Evolutionary conservation across 2,113 vertebrate species (phyloP), one percentile per base, ranked within the genome.

Genomic region (Chlamydotis undulata): DNA sequence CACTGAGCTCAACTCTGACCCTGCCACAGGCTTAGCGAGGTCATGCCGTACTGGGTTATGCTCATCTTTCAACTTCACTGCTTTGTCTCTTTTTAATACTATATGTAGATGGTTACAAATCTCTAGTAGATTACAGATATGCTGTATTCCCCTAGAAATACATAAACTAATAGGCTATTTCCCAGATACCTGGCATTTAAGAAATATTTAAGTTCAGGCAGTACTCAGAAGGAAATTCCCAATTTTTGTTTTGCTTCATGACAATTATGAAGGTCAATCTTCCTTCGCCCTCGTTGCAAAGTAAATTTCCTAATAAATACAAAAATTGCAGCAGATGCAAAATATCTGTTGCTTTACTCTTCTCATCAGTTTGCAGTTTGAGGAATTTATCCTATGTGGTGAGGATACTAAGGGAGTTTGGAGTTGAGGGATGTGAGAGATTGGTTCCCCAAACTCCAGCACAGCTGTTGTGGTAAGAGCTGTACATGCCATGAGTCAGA

Each of bases 311-410:
- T 87, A 43, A 84, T 63, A 74, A 92, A 75, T 52, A 49, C 6
- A 14, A 43, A 81, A 70, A 63, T 2, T 41, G 22, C 12, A 74
- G 26, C 10, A 23, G 33, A 67, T 2, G 1, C 12, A 79, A 84
- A 64, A 68, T 49, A 9, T 17, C 14, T 67, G 49, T 85, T 71
- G 37, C 22, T 73, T 76, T 56, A 45, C 8, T 31, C 59, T 14
- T 60, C 61, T 63, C 60, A 59, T 7, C 18, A 49, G 37, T 29
- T 67, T 73, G 52, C n/a, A 29, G 5, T 33, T 83, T 0, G 0
- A 56, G 23, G 89, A 19, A 41, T n/a, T 57, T 2, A 60, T 33
- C n/a, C 13, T n/a, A 2, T 33, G 11, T 41, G 17, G 10, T 37
- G n/a, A 92, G 28, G 25, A 25, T 41, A 55, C 83, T 73, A 70